Evolutionary conservation across 2,113 vertebrate species (phyloP).

Genomic region (Podiceps cristatus): DNA sequence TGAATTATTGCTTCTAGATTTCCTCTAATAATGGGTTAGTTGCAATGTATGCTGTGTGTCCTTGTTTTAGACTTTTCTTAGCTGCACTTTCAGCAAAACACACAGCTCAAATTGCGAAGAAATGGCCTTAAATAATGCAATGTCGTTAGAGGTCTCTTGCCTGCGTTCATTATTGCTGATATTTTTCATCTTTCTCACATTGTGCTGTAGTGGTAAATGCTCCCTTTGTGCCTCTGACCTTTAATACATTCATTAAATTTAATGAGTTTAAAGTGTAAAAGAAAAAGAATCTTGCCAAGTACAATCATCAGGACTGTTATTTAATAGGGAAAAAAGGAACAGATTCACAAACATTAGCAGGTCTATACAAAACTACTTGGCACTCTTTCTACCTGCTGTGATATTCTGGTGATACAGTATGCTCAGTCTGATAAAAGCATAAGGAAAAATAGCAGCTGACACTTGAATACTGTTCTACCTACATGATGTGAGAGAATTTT

Average conservation of each 20-base stretch:
- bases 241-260: conserved; percentile 61
- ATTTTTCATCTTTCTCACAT: conserved; percentile 33
- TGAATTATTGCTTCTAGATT: neutral
- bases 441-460: neutral
- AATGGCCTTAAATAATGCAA: neutral
- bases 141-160: neutral
- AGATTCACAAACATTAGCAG: neutral
- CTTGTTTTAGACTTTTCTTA: neutral
- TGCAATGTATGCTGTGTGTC: neutral
- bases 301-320: neutral
- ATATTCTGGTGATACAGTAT: neutral
- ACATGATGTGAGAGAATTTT: neutral
- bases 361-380: neutral
- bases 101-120: neutral
- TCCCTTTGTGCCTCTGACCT: conserved; percentile 46
- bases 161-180: neutral
- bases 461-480: neutral
- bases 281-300: conserved; percentile 15
- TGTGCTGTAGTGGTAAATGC: neutral
- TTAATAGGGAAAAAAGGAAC: neutral
- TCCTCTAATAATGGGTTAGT: conserved; percentile 2
- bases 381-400: neutral
- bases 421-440: neutral
- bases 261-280: conserved; percentile 40
- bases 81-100: neutral